These are phyloP conservation scores for Chunga burmeisteri DNA, from an alignment of 2,113 vertebrate species.

Conservation along the genomic window DNA sequence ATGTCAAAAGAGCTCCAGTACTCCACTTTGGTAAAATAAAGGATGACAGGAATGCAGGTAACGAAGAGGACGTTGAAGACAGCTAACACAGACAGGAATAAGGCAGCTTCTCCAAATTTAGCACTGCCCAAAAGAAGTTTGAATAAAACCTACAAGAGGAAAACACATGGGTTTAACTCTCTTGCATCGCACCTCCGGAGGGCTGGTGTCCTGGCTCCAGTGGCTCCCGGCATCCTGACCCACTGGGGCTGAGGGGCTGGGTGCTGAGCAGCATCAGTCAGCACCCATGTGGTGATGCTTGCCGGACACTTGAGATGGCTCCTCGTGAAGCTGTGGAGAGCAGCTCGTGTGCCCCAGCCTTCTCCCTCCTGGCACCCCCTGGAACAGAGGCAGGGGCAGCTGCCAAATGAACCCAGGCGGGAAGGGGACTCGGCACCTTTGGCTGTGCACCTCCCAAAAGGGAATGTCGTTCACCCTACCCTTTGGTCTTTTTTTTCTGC, in stretches of 20 bases:
- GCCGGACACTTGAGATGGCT: fast-evolving
- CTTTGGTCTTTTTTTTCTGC: background rate
- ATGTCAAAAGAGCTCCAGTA: conserved; percentile 83
- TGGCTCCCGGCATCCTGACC: background rate
- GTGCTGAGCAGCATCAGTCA: background rate
- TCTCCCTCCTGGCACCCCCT: background rate
- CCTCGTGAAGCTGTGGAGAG: background rate
- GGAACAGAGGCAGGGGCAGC: background rate
- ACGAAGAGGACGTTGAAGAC: conserved; percentile 90
- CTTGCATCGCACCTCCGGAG: background rate
- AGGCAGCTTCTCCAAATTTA: conserved; percentile 94
- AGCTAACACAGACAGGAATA: conserved; percentile 91
- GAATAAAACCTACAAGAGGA: conserved; percentile 87
- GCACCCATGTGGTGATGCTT: background rate
- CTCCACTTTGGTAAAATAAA: conserved; percentile 94
- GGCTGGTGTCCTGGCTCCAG: background rate
- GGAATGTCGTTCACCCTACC: background rate
- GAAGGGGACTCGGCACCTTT: background rate
- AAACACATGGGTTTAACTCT: background rate
- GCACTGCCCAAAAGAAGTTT: conserved; percentile 96
- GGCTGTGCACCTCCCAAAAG: background rate
- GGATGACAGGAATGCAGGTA: conserved; percentile 89
- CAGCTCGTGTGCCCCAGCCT: background rate
- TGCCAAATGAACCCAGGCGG: background rate
- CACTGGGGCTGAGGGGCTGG: fast-evolving